These are phyloP conservation scores for Anoplopoma fimbria DNA, from an alignment of 2,113 vertebrate species.

Conservation along the genomic window DNA sequence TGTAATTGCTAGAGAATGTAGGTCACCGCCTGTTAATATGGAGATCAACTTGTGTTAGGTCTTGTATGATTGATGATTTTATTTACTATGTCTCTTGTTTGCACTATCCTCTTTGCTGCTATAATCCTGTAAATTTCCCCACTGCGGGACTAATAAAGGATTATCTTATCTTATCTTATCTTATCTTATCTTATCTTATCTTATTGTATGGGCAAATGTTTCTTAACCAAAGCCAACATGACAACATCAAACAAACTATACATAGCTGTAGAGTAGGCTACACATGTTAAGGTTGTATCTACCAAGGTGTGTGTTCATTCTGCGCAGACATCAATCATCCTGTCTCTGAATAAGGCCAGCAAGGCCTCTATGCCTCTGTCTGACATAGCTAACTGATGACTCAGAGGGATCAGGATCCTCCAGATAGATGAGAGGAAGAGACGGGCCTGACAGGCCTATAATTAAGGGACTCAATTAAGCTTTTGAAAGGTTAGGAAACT, in stretches of 20 bases:
- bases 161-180: too few species aligned
- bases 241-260: slow-evolving; percentile 26
- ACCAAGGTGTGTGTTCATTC: slow-evolving; percentile 49
- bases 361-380: slow-evolving; percentile 68
- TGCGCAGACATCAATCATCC: slow-evolving; percentile 68
- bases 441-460: slow-evolving; percentile 82
- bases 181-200: too few species aligned
- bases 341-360: slow-evolving; percentile 71
- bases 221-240: slow-evolving; percentile 21
- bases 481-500: slow-evolving; percentile 78
- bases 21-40: slow-evolving; percentile 24
- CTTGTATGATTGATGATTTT: slow-evolving; percentile 26
- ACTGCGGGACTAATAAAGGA: too few species aligned
- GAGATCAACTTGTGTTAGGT: not conserved
- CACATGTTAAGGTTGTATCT: slow-evolving; percentile 40
- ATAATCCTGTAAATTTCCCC: too few species aligned
- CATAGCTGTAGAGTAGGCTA: slow-evolving; percentile 1
- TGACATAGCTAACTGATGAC: slow-evolving; percentile 79
- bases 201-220: slow-evolving; percentile 17
- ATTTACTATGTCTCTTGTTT: too few species aligned
- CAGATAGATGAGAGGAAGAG: slow-evolving; percentile 79
- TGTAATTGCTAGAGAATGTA: slow-evolving; percentile 17
- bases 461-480: slow-evolving; percentile 86
- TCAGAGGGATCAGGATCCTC: slow-evolving; percentile 84
- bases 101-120: too few species aligned